phyloP scores from a whole-genome alignment of 2,113 vertebrate genomes.

The Sus scrofa region DNA sequence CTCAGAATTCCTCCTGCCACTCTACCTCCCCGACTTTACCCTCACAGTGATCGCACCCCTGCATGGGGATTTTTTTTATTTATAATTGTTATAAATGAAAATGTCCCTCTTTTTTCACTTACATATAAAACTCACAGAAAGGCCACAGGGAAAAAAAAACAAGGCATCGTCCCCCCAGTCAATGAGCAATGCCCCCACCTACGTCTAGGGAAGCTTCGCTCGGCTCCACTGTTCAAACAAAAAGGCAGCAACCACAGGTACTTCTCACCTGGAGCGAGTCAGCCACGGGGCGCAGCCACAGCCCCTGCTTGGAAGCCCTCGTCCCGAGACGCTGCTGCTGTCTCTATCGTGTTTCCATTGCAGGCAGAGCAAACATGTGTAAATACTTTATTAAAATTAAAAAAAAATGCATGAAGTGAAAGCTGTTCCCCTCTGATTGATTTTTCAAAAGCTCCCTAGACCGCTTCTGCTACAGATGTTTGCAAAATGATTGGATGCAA shows the following conservation, averaged over 20 bases:
- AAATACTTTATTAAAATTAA: slow-evolving; percentile 89
- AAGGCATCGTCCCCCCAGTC: neutral
- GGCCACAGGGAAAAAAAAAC: neutral
- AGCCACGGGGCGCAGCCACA: rapidly evolving
- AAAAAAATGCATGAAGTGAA: slow-evolving; percentile 82
- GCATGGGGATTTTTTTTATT: neutral
- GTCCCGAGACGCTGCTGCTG: rapidly evolving
- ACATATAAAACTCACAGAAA: neutral
- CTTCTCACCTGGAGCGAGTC: too few relatives aligned
- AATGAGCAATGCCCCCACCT: rapidly evolving
- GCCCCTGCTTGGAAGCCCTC: neutral
- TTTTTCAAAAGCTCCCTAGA: slow-evolving; percentile 90
- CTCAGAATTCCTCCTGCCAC: neutral
- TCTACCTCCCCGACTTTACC: too few relatives aligned
- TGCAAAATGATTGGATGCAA: slow-evolving; percentile 88
- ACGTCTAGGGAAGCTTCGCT: neutral
- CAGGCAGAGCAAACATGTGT: slow-evolving; percentile 84
- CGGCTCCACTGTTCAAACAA: neutral
- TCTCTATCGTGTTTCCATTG: slow-evolving; percentile 70
- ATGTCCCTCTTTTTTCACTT: neutral
- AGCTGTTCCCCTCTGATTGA: slow-evolving; percentile 89
- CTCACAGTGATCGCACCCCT: too few relatives aligned
- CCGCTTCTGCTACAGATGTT: slow-evolving; percentile 89
- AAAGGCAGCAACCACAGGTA: rapidly evolving
- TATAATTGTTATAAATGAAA: neutral